These are phyloP conservation scores for Onychomys arenicola DNA, from an alignment of 2,797 vertebrate genomes.

Conservation along the genomic window DNA sequence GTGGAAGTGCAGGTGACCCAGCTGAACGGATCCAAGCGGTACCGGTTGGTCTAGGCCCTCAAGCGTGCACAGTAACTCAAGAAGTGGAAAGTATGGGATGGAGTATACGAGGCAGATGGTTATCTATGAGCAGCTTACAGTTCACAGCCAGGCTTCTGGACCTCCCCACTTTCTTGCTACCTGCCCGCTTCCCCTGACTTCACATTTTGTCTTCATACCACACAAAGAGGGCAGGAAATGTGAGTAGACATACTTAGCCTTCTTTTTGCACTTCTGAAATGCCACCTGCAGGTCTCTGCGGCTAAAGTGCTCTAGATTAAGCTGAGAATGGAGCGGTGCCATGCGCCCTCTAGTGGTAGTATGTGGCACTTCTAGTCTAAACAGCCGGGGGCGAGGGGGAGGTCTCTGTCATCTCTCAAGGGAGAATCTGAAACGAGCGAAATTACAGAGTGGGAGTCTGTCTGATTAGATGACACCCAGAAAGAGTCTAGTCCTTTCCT, in stretches of 20 bases:
- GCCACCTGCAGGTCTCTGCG: neutral
- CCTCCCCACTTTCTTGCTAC: neutral
- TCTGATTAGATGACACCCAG: neutral
- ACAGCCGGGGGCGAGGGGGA: neutral
- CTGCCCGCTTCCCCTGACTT: neutral
- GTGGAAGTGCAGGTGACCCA: neutral
- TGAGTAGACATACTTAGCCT: neutral
- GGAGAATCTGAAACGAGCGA: neutral
- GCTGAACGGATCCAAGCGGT: neutral
- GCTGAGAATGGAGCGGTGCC: fast-evolving
- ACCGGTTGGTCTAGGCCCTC: neutral
- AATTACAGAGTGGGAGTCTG: neutral
- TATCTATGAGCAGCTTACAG: neutral
- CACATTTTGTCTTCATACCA: neutral
- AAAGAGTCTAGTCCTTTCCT: neutral
- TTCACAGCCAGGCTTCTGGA: neutral
- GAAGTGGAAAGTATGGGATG: neutral
- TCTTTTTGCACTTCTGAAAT: neutral
- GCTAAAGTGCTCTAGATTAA: neutral
- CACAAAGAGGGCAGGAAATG: neutral
- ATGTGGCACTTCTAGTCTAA: neutral
- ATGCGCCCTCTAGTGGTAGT: constrained; percentile 56
- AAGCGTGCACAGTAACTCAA: neutral
- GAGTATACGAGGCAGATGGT: neutral
- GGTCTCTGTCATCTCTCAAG: neutral